Evolutionary conservation across 2,888 invertebrate genomes (phyloP), one percentile per base, ranked within the genome.

Genomic region (Hirtodrosophila histrioides): DNA sequence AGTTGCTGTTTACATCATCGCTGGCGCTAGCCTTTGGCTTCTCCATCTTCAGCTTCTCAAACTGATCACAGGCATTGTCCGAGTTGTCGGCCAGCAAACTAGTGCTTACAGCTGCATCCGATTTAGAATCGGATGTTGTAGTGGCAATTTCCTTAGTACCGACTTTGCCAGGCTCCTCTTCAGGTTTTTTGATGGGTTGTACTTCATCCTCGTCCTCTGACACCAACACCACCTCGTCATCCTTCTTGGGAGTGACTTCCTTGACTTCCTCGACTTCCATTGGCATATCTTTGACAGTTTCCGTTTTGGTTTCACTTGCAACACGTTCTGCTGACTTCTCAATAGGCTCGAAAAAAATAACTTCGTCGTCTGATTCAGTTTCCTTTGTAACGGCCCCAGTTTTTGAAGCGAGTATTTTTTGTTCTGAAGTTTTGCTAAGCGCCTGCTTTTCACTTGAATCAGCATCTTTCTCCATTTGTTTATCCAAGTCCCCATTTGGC

Each of bases 51-150:
- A 39, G 37, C 71, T 72, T 81, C 12, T 83, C 89, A 56, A 88
- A 89, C 62, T 89, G 89, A 77, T 91, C 90, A 24, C 89, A 85
- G 11, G 90, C 91, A 78, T 89, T 90, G 72, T 91, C 91, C 0
- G 91, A 89, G 58, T 90, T 90, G 54, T 91, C 90, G 8, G 76
- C 69, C 12, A 71, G 37, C 24, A 89, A 62, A 17, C 17, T 17
- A 17, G 17, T 17, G 17, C 17, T 17, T 17, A 17, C 17, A 36
- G n/a, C 11, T 5, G 45, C 48, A 31, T 69, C 63, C 4, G 23
- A 10, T 29, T 57, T 39, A 2, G n/a, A 31, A 29, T 45, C 36
- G 17, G 35, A 17, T 17, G 17, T 17, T 17, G 17, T 17, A 17
- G 17, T 17, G 17, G 2, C 17, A 17, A 2, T 11, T 40, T 24